Conservation (phyloP, 2,797 vertebrate species). For the Platalea minor region DNA sequence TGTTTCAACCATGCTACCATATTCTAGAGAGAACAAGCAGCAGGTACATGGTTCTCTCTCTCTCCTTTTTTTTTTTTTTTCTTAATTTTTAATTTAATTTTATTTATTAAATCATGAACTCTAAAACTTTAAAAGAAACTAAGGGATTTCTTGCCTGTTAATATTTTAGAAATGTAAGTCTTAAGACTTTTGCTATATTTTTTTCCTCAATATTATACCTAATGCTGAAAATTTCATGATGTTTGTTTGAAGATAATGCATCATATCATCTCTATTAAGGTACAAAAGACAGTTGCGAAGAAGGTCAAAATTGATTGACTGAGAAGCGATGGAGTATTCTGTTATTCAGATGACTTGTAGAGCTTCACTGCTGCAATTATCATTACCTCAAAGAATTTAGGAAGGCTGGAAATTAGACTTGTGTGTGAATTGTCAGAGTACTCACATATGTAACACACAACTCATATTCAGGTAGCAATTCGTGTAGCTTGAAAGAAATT, state of each 20-base stretch:
- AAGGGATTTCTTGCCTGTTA: not conserved
- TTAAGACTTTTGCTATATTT: not conserved
- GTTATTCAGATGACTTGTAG: not conserved
- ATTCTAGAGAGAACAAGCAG: conserved; percentile 98
- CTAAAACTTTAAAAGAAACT: not conserved
- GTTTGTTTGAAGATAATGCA: not conserved
- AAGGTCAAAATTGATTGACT: not conserved
- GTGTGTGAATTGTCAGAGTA: not conserved
- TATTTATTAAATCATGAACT: not conserved
- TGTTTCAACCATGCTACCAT: conserved; percentile 97
- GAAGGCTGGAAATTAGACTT: not conserved
- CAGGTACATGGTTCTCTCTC: conserved; percentile 80
- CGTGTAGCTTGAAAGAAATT: not conserved
- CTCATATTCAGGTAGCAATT: not conserved
- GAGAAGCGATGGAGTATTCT: not conserved
- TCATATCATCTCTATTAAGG: not conserved
- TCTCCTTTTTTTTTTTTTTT: not conserved
- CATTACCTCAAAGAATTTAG: not conserved
- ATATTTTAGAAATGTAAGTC: not conserved
- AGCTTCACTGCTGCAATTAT: not conserved
- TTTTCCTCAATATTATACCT: not conserved
- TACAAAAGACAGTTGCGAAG: not conserved
- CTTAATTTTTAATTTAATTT: not conserved
- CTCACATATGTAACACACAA: not conserved
- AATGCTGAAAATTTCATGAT: not conserved